A percentile compares a stretch with the other conserved stretches of the same genome.
phyloP scores from a whole-genome alignment of 2,113 vertebrate species.

The Phocoena sinus region DNA sequence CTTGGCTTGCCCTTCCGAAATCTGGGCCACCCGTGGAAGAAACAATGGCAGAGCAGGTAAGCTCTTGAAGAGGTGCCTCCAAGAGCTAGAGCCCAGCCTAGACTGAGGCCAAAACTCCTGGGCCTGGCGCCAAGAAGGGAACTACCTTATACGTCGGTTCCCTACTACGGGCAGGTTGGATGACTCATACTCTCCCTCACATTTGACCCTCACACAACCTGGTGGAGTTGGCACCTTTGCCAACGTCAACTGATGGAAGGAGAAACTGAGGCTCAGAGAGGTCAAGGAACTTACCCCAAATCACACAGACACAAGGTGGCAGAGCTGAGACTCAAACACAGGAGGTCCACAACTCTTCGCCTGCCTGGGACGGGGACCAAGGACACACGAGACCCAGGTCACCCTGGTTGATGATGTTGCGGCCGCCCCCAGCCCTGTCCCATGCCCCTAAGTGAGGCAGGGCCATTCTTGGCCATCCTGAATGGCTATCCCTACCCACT shows the following conservation, averaged over 20 bases:
- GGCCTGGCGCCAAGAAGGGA: not conserved
- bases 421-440: not conserved
- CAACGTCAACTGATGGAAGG: not conserved
- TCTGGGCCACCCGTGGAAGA: not conserved
- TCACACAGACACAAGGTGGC: not conserved
- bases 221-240: not conserved
- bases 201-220: not conserved
- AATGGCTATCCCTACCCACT: not conserved
- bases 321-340: not conserved
- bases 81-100: not conserved
- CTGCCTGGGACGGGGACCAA: not conserved
- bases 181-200: not conserved
- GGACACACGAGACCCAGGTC: accelerated
- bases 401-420: not conserved
- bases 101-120: not conserved
- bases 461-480: not conserved
- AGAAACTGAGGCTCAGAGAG: not conserved
- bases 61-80: not conserved
- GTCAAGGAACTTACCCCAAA: no score
- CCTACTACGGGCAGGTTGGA: not conserved
- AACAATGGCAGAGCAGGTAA: accelerated
- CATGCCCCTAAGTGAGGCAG: accelerated
- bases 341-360: not conserved
- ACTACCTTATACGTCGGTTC: accelerated
- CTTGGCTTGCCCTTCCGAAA: not conserved